These are phyloP conservation scores for Pegoplata infirma DNA, from an alignment of 2,888 invertebrate genomes.

Conservation along the genomic window DNA sequence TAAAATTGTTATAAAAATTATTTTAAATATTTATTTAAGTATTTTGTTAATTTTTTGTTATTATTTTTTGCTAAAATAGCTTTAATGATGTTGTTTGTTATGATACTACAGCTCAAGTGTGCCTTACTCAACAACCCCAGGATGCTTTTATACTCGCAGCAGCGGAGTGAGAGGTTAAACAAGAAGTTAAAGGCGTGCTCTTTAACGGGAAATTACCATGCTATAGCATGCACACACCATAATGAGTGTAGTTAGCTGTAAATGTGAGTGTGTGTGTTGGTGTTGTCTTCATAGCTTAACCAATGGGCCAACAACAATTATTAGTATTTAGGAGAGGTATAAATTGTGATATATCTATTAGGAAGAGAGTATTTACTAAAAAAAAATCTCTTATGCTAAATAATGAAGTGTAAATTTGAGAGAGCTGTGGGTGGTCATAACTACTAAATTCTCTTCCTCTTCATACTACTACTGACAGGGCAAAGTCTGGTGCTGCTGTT, in stretches of 20 bases:
- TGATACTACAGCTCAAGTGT: slow-evolving; percentile 72
- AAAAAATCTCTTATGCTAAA: slow-evolving; percentile 9
- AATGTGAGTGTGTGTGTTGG: neutral
- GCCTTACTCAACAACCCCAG: slow-evolving; percentile 69
- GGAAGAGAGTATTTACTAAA: neutral
- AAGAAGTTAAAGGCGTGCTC: slow-evolving; percentile 65
- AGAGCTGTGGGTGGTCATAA: slow-evolving; percentile 35
- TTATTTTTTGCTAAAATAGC: slow-evolving; percentile 31
- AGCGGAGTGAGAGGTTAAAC: slow-evolving; percentile 55
- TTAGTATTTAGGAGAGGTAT: slow-evolving; percentile 51
- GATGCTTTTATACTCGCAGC: slow-evolving; percentile 70
- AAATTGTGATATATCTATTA: slow-evolving; percentile 23
- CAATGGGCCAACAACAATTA: slow-evolving; percentile 53
- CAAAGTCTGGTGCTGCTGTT: slow-evolving; percentile 33
- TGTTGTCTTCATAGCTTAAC: slow-evolving; percentile 23
- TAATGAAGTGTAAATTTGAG: slow-evolving; percentile 41
- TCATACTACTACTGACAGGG: too few species aligned
- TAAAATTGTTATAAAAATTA: neutral
- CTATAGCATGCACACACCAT: neutral
- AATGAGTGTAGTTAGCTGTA: neutral
- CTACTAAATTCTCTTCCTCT: slow-evolving; percentile 1
- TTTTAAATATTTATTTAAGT: neutral
- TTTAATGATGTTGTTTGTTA: slow-evolving; percentile 68
- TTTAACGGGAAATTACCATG: slow-evolving; percentile 26
- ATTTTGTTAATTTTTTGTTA: neutral